Percentiles rank a stretch among this genome's conserved stretches.
Evolutionary conservation across 2,888 invertebrate species (phyloP).

Genomic region (Leptarthrus brevirostris): DNA sequence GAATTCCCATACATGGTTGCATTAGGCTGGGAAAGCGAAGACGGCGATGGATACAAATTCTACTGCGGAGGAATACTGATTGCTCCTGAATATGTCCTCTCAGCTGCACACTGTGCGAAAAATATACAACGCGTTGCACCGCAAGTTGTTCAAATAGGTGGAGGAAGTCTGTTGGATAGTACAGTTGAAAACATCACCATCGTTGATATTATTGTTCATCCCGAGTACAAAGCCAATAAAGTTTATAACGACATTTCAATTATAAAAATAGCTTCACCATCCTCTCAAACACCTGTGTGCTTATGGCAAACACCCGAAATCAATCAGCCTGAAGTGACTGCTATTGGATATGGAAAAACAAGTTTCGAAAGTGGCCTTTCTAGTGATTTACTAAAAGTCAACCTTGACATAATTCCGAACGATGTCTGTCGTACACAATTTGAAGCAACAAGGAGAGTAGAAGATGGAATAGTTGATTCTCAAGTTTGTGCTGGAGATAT

Average conservation of each 20-base stretch:
- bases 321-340: slow-evolving; percentile 10
- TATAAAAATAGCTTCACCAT: background rate
- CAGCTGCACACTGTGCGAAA: slow-evolving; percentile 62
- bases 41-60: slow-evolving; percentile 47
- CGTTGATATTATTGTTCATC: background rate
- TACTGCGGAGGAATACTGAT: slow-evolving; percentile 66
- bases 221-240: background rate
- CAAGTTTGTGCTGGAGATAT: slow-evolving; percentile 44
- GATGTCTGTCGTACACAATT: background rate
- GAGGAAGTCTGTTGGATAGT: background rate
- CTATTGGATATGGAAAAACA: slow-evolving; percentile 47
- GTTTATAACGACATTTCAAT: background rate
- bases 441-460: background rate
- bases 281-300: slow-evolving; percentile 27
- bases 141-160: background rate
- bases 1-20: slow-evolving; percentile 57
- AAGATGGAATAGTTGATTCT: background rate
- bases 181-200: background rate
- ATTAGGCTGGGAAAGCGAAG: slow-evolving; percentile 56
- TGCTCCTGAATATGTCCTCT: slow-evolving; percentile 61
- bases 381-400: background rate
- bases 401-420: background rate
- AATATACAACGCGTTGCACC: slow-evolving; percentile 14
- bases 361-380: slow-evolving; percentile 31
- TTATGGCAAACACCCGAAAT: slow-evolving; percentile 12